Conservation (phyloP, 35 echinoderm and acorn worm species). For the Nesometra sesokonis region DNA sequence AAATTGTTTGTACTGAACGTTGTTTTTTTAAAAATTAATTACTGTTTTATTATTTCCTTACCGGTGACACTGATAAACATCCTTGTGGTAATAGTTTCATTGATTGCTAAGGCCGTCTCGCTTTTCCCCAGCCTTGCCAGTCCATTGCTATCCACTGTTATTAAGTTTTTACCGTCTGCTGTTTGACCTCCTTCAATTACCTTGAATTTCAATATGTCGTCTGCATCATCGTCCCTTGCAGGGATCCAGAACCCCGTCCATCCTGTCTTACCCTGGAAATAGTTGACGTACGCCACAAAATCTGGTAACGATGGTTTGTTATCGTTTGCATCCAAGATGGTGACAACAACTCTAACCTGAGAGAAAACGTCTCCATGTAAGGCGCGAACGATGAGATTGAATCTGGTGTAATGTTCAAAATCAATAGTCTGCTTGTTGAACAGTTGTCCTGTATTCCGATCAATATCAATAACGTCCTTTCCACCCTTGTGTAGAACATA, state of each 20-base stretch:
- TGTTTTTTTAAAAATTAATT: too few relatives aligned
- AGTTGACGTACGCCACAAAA: background rate
- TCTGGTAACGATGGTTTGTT: background rate
- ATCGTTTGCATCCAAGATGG: background rate
- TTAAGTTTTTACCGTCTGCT: background rate
- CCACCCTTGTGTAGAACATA: background rate
- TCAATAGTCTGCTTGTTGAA: background rate
- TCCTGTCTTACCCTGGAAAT: background rate
- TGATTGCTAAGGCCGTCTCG: background rate
- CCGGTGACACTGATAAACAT: background rate
- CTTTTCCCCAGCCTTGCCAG: background rate
- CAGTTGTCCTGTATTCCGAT: background rate
- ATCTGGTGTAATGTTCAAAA: background rate
- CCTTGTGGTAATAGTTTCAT: background rate
- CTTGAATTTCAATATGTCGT: background rate
- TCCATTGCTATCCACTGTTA: background rate
- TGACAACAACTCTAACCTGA: background rate
- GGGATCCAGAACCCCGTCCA: background rate
- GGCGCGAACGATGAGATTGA: background rate
- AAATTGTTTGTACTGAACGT: too few relatives aligned
- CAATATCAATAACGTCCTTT: background rate
- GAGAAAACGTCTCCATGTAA: background rate
- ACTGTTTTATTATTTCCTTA: background rate
- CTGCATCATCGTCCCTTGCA: background rate
- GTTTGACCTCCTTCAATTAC: background rate